Evolutionary conservation across 2,113 vertebrate species (phyloP), one percentile per base, ranked within the genome.

Genomic region (Notothenia rossii): DNA sequence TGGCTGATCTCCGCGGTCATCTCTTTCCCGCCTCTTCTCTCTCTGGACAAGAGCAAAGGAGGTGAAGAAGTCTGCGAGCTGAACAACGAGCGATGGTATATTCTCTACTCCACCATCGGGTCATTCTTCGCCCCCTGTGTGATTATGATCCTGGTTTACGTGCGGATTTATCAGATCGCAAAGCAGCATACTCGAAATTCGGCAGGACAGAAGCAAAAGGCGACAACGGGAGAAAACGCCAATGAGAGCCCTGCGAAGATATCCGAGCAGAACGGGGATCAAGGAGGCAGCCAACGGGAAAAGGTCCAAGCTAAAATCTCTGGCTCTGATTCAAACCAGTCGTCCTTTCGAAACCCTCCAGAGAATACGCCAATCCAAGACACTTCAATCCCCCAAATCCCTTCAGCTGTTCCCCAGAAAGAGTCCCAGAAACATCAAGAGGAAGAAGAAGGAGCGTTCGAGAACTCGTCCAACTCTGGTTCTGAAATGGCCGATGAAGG

Each of bases 61-160:
- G 85, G 86, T 0, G 80, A 62, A 0, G 80, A 90, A 20, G 22
- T n/a, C 18, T 98, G 97, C 65, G 92, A 95, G 53, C 95, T 98
- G 8, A 98, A 98, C 25, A 88, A 94, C 0, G 96, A 98, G 72
- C 91, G 93, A 0, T 98, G 97, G 97, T 98, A 98, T 49, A 95
- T 98, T 75, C 92, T 98, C 29, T 96, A 96, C 89, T 98, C 97
- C 82, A 97, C 96, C 82, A 79, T 96, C 0, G 96, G 96, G 1
- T 98, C 97, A 0, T 98, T 98, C 92, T 98, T 98, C 0, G 96
- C 94, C 0, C 97, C 97, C 0, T 98, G 97, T 53, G 90, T 98
- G 70, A 97, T 98, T 74, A 98, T 98, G 97, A 95, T 98, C 68
- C 93, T 97, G 0, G 97, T 98, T 40, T 98, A 98, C 15, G 46